Evolutionary conservation across 2,113 vertebrate genomes (phyloP), one percentile per base, ranked within the genome.

Genomic region (Callipepla californica): DNA sequence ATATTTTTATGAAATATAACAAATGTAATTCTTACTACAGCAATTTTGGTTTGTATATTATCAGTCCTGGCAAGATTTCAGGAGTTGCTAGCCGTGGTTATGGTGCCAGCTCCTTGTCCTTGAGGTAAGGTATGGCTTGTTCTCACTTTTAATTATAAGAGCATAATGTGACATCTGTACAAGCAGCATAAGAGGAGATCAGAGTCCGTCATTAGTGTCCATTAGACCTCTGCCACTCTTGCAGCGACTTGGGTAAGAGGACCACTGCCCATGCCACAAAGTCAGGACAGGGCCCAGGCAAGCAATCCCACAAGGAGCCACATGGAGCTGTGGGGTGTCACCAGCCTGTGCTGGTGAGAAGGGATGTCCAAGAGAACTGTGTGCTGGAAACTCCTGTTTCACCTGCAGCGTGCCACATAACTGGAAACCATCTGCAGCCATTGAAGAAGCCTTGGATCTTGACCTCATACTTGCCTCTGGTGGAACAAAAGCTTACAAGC

Each of bases 1-100:
- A 13, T 18, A 83, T 91, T 91, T 92, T 87, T 11, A 83, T 44
- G 73, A 92, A 95, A 93, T 93, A 58, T 59, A 96, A 85, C 51
- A 80, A 84, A 93, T 6, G 13, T 76, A 59, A 73, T 81, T 90
- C 74, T 92, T 87, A 84, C 69, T 78, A 80, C 23, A 62, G 65
- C 23, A 13, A 92, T 92, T 81, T 83, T 91, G 22, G 36, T 65
- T 87, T 88, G 47, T 53, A 25, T 53, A 87, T 73, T 83, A 80
- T 70, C 77, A 73, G 48, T 62, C 51, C 44, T 92, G 88, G 84
- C 81, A 96, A 79, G 75, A 77, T 69, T 92, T 95, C 85, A 89
- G 51, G 59, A 90, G 36, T 48, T 77, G 40, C 78, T 70, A 79
- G 50, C 73, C 62, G 85, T 1, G 13, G 83, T 65, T 66, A 65